phyloP scores from a whole-genome alignment of 1,140 invertebrate genomes.

The Panagrolaimus sp. region DNA sequence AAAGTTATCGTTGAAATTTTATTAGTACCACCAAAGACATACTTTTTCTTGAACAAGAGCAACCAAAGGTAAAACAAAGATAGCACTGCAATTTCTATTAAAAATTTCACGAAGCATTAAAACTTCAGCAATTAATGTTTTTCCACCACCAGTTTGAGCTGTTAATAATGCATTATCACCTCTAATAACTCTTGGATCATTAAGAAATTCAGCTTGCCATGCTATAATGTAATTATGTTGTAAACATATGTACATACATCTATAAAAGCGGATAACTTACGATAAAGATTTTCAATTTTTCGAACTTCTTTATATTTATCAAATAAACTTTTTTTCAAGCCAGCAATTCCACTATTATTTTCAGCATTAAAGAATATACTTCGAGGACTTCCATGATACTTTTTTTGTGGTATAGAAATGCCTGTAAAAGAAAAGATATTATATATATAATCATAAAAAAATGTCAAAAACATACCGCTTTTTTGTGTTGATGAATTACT shows the following conservation, averaged over 20 bases:
- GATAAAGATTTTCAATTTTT: constrained; percentile 5
- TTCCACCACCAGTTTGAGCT: constrained; percentile 86
- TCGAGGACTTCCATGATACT: not conserved
- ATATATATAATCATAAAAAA: too few species aligned
- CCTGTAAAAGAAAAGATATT: too few species aligned
- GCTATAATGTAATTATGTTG: constrained; percentile 27
- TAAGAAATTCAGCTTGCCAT: constrained; percentile 53
- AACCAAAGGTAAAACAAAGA: constrained; percentile 87
- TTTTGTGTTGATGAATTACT: too few species aligned
- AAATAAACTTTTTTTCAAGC: not conserved
- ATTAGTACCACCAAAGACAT: not conserved
- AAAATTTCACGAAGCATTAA: constrained; percentile 79
- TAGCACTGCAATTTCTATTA: constrained; percentile 72
- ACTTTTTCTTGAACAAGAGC: constrained; percentile 91
- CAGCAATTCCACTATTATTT: not conserved
- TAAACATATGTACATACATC: not conserved
- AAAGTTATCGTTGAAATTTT: not conserved
- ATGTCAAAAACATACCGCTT: too few species aligned
- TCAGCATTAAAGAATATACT: constrained; percentile 3
- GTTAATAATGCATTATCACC: constrained; percentile 77
- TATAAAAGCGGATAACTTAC: not conserved
- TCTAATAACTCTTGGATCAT: constrained; percentile 28
- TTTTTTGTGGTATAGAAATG: not conserved
- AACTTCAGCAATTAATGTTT: constrained; percentile 91
- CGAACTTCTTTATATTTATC: constrained; percentile 8